These are phyloP conservation scores for Rattus norvegicus DNA, from an alignment of 2,113 vertebrate species.

Conservation along the genomic window DNA sequence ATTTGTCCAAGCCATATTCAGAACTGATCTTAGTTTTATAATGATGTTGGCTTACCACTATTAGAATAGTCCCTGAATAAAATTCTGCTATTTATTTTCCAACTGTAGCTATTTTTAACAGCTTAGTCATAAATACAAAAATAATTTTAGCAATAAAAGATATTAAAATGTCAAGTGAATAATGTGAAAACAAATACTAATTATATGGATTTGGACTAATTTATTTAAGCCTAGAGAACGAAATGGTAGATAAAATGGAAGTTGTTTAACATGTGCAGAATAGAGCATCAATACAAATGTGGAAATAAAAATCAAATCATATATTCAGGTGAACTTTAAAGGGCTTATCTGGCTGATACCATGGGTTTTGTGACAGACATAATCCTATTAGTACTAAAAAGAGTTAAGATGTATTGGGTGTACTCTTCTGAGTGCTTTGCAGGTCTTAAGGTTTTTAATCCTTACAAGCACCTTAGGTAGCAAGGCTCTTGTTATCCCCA, in stretches of 20 bases:
- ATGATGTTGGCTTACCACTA: not conserved
- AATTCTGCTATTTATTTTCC: not conserved
- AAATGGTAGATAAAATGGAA: not conserved
- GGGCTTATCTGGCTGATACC: not conserved
- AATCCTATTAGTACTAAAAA: conserved; percentile 55
- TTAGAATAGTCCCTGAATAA: not conserved
- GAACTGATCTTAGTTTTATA: not conserved
- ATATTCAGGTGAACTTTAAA: conserved; percentile 15
- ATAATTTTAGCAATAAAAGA: conserved; percentile 11
- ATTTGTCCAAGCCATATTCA: not conserved
- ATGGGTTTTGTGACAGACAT: conserved; percentile 9
- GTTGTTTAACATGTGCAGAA: not conserved
- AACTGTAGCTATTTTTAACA: not conserved
- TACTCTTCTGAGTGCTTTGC: conserved; percentile 38
- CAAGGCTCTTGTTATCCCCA: not conserved
- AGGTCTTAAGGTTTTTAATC: conserved; percentile 45
- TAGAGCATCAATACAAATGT: not conserved
- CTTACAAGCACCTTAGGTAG: not conserved
- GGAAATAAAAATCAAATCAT: conserved; percentile 22
- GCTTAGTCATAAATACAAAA: not conserved
- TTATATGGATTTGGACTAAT: conserved; percentile 24
- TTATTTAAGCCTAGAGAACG: conserved; percentile 13
- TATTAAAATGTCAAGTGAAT: not conserved
- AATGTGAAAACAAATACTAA: not conserved
- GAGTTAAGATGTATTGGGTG: conserved; percentile 29